Evolutionary conservation across 2,888 invertebrate genomes (phyloP), one percentile per base, ranked within the genome.

Genomic region (Diadromus collaris): DNA sequence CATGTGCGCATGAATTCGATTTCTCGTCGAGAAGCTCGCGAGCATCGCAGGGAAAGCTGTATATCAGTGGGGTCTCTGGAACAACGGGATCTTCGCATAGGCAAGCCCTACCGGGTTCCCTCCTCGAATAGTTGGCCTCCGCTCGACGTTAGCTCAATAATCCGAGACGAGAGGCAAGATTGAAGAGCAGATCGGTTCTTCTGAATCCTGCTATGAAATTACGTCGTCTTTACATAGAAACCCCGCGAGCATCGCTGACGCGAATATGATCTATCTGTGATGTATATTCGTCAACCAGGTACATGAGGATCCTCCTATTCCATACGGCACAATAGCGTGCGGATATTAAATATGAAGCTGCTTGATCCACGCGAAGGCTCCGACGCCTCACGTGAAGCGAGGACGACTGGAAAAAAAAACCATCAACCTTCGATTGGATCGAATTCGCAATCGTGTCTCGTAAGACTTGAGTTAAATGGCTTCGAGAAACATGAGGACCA

Each of bases 1-100:
- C 10, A 65, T 73, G 76, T n/a, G 70, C 69, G 69, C 60, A 51
- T 46, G 48, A 61, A 76, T 79, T 76, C 76, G 65, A 76, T 76
- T 73, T 69, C 46, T 67, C 68, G 60, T 79, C 44, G 56, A 60
- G 68, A 38, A 61, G 63, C 2, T 5, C 60, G 74, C 51, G 71
- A 78, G 70, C 38, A 71, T 61, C 68, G 21, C 29, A 2, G 13
- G 19, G 6, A 46, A 51, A 73, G 78, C 41, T 24, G 41, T 38
- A 58, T 48, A 38, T 48, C 60, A 32, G 60, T 19, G 46, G 48
- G 27, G 38, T 69, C 65, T 56, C 56, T 48, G 13, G 13, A 13
- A 34, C 34, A 65, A 44, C 24, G 19, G 46, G 6, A 32, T 76
- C 58, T 70, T 70, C 58, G 64, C 32, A 41, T 34, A 63, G 44